Evolutionary conservation across 1,140 invertebrate species (phyloP).

Genomic region (Drosophila equinoxialis): DNA sequence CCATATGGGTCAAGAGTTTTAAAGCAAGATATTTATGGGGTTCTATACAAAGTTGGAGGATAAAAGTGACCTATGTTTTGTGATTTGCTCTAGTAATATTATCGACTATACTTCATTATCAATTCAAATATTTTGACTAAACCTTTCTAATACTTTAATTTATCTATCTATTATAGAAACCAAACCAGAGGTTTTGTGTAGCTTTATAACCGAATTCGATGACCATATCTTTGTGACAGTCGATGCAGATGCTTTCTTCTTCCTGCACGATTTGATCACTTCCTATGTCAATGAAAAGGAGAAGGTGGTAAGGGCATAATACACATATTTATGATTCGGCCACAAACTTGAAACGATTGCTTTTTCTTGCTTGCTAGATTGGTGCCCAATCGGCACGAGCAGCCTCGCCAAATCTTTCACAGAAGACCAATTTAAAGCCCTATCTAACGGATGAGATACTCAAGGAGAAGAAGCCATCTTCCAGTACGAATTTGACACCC

Average conservation of each 20-base stretch:
- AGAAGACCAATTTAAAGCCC: constrained; percentile 72
- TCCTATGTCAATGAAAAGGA: constrained; percentile 97
- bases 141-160: too few species aligned
- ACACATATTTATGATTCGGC: neutral
- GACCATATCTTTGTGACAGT: constrained; percentile 99
- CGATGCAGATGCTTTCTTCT: constrained; percentile 98
- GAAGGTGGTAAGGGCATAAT: constrained; percentile 87
- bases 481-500: constrained; percentile 63
- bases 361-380: constrained; percentile 49
- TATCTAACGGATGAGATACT: constrained; percentile 74
- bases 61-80: too few species aligned
- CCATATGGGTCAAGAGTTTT: neutral
- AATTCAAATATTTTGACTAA: too few species aligned
- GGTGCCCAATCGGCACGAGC: constrained; percentile 73
- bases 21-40: constrained; percentile 18
- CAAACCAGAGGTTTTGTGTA: constrained; percentile 96
- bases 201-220: constrained; percentile 99
- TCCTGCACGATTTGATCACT: constrained; percentile 97
- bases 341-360: neutral
- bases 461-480: constrained; percentile 64
- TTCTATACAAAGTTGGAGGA: constrained; percentile 5
- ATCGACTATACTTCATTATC: too few species aligned
- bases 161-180: constrained; percentile 84
- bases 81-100: too few species aligned
- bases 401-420: constrained; percentile 80